Evolutionary conservation across 2,797 vertebrate species (phyloP).

Genomic region (Thamnophis elegans): DNA sequence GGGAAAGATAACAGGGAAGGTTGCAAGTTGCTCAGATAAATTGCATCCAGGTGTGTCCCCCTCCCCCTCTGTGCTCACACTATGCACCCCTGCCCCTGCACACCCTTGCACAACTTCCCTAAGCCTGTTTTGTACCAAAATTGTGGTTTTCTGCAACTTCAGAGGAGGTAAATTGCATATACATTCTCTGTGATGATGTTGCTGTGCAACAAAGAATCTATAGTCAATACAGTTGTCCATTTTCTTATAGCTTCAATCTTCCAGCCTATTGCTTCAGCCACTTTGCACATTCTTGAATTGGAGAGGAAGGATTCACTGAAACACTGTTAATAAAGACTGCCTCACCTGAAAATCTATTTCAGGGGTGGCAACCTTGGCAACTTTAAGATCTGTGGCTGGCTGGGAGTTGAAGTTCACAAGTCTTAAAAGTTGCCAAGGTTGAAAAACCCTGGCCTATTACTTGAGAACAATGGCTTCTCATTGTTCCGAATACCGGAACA

Average conservation of each 20-base stretch:
- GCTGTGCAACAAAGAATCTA: background rate
- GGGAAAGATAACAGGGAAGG: background rate
- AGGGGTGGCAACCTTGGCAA: background rate
- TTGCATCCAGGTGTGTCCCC: background rate
- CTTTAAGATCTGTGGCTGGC: background rate
- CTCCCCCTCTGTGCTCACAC: background rate
- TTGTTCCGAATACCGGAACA: background rate
- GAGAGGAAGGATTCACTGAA: background rate
- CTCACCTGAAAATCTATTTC: background rate
- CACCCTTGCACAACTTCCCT: background rate
- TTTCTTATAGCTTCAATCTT: background rate
- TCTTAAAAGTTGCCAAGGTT: background rate
- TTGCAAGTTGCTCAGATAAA: background rate
- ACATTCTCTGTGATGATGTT: background rate
- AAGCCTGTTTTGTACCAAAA: background rate
- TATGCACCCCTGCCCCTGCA: background rate
- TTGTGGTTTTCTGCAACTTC: background rate
- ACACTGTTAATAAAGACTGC: background rate
- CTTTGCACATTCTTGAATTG: background rate
- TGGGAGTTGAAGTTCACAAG: background rate
- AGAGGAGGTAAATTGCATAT: background rate
- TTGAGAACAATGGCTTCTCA: slow-evolving; percentile 3
- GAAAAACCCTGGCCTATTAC: background rate
- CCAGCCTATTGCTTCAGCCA: background rate
- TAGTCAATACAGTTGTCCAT: background rate